phyloP scores from a whole-genome alignment of 2,797 vertebrate species.

The Glyptemys insculpta region DNA sequence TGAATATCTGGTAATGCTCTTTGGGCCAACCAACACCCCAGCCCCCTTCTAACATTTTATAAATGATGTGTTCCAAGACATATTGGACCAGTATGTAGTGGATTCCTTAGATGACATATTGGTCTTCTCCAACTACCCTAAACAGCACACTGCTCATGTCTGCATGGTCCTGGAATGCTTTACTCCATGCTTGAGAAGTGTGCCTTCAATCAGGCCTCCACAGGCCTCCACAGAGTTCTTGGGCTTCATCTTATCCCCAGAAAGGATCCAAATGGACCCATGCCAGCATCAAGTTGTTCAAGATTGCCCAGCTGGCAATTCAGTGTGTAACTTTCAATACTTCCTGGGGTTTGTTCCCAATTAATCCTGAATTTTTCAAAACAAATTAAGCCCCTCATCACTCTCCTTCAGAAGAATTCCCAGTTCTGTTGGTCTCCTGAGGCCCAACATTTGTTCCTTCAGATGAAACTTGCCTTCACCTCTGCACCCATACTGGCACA shows the following conservation, averaged over 20 bases:
- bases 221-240: neutral
- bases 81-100: neutral
- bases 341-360: neutral
- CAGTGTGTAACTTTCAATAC: neutral
- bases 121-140: neutral
- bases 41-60: neutral
- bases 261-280: neutral
- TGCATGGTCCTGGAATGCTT: neutral
- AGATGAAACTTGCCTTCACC: neutral
- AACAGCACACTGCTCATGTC: neutral
- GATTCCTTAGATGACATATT: neutral
- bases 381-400: neutral
- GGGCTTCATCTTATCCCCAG: neutral
- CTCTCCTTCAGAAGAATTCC: neutral
- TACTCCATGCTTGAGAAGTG: neutral
- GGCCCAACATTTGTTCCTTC: neutral
- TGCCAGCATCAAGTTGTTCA: neutral
- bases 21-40: neutral
- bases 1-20: neutral
- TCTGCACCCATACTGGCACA: no score
- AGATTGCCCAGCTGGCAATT: no score
- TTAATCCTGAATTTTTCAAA: neutral
- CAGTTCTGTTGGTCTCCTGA: neutral
- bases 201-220: neutral
- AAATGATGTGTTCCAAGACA: neutral